A percentile compares a stretch with the other conserved stretches of the same genome.
Evolutionary conservation across 2,113 vertebrate genomes (phyloP).

Genomic region (Ammodytes marinus): DNA sequence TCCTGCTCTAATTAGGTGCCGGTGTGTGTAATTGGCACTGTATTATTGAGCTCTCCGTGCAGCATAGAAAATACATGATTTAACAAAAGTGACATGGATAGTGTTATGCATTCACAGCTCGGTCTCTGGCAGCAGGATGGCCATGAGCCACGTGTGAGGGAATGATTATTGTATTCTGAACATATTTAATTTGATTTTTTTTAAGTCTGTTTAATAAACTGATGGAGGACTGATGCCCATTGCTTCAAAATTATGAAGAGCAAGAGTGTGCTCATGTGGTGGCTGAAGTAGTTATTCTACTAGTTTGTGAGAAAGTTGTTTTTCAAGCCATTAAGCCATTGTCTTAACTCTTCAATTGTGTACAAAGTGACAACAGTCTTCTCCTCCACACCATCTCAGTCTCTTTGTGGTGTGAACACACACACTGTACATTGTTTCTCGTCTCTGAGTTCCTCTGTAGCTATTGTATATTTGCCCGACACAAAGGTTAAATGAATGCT

Average conservation of each 20-base stretch:
- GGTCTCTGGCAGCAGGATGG: constrained; percentile 8
- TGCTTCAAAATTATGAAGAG: neutral
- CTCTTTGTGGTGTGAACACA: neutral
- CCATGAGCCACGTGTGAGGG: neutral
- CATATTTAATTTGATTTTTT: constrained; percentile 1
- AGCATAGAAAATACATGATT: constrained; percentile 41
- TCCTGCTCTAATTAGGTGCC: constrained; percentile 56
- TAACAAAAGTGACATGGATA: constrained; percentile 24
- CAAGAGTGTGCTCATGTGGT: neutral
- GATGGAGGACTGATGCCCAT: neutral
- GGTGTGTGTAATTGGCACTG: constrained; percentile 38
- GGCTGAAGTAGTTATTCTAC: neutral
- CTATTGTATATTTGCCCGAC: neutral
- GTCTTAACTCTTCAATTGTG: neutral
- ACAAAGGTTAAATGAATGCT: neutral
- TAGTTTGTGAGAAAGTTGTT: neutral
- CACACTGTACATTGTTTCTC: neutral
- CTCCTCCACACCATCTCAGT: neutral
- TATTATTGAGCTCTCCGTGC: neutral
- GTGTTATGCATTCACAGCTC: neutral
- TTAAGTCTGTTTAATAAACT: constrained; percentile 14
- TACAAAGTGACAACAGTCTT: neutral
- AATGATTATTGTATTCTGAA: constrained; percentile 15
- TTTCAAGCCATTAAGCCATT: neutral
- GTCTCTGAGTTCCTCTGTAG: neutral